Evolutionary conservation across 2,888 invertebrate genomes (phyloP), one percentile per base, ranked within the genome.

Genomic region (Callyntrura sp.): DNA sequence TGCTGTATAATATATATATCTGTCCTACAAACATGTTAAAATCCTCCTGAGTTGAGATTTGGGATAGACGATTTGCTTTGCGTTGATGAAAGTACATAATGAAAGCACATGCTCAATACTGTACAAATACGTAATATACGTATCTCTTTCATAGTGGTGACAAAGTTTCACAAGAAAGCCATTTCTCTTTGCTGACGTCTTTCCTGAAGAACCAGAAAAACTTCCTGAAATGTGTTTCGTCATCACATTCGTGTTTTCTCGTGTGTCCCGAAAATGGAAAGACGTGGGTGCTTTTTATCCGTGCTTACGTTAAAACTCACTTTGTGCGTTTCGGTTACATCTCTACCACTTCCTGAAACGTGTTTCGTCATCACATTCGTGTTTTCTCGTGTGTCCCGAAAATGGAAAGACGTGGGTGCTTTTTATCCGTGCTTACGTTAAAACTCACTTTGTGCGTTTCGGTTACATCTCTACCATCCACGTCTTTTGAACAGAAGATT

Each of bases 181-280:
- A 6, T 68, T 12, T 70, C 14, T 43, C 73, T 48, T 9, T 73
- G 73, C 73, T 73, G 73, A 73, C 73, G 73, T 73, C 73, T 73
- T 73, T 73, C 45, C 45, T n/a, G 14, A 48, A 73, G 73, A 73
- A 73, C 73, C 73, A 73, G 23, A 11, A 70, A 65, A 70, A 35
- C 70, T n/a, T 35, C 8, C 17, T 17, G n/a, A 20, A 45, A 14
- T 9, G 73, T 45, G 25, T 45, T 73, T 73, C 73, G 73, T 48
- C 48, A 73, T 73, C 2, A 45, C 73, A 23, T 4, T 73, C 73
- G 73, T 17, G 17, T 12, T 45, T 73, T 43, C 48, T 48, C 73
- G 73, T 45, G 11, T 1, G 17, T 8, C 12, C 65, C 11, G 65
- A 28, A 35, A 73, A 73, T 45, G 48, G 35, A 73, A 48, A 45